Conservation (phyloP, 1,140 invertebrate species). For the Chironomus striatipennis region DNA sequence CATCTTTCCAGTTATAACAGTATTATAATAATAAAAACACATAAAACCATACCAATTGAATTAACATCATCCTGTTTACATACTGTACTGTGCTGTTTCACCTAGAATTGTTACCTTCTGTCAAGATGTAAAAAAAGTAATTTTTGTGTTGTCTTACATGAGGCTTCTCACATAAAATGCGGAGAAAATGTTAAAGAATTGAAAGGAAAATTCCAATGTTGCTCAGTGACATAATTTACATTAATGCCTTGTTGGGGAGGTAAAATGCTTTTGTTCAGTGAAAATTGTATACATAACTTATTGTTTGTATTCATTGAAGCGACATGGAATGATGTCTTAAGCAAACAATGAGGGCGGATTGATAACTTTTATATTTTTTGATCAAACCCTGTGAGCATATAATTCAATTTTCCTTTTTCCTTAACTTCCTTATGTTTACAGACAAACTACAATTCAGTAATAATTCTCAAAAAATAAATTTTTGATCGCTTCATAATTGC, state of each 20-base stretch:
- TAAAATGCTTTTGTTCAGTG: neutral
- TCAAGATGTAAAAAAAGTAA: conserved; percentile 2
- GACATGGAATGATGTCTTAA: neutral
- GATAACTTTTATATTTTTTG: neutral
- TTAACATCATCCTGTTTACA: neutral
- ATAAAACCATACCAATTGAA: neutral
- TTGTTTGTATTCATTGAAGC: neutral
- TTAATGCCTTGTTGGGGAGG: neutral
- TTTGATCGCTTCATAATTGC: neutral
- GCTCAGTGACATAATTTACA: conserved; percentile 12
- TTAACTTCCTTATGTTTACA: neutral
- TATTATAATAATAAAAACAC: neutral
- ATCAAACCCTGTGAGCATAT: neutral
- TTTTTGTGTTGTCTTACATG: conserved; percentile 8
- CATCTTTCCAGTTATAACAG: neutral
- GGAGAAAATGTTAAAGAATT: too few relatives aligned
- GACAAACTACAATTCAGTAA: neutral
- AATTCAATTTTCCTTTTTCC: conserved; percentile 17
- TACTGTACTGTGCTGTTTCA: neutral
- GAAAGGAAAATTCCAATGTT: neutral
- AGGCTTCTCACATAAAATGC: neutral
- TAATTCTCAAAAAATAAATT: too few relatives aligned
- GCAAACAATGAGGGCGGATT: neutral
- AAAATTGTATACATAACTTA: conserved; percentile 17
- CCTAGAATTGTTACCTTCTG: neutral